Evolutionary conservation across 2,888 invertebrate genomes (phyloP).

Genomic region (Pachycephus smyrnensis): DNA sequence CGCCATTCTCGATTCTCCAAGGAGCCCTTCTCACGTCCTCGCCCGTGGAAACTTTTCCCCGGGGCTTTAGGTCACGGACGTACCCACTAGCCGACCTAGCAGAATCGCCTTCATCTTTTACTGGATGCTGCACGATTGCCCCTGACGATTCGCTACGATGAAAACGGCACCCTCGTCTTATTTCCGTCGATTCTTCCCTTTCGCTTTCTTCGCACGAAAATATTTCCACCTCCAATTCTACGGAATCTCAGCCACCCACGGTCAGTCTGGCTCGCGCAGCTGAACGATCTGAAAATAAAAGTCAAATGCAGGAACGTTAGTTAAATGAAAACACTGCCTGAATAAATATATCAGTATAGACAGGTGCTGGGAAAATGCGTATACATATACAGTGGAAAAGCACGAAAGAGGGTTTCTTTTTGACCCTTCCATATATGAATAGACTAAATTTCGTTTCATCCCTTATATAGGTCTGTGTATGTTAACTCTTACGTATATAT

Average conservation of each 20-base stretch:
- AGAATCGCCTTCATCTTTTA: constrained; percentile 40
- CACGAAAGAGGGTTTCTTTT: neutral
- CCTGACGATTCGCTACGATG: neutral
- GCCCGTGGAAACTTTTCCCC: neutral
- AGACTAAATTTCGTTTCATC: neutral
- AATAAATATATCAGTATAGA: neutral
- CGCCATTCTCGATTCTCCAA: constrained; percentile 23
- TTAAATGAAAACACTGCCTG: neutral
- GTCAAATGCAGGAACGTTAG: neutral
- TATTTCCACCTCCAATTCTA: neutral
- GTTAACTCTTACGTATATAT: neutral
- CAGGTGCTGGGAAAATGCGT: neutral
- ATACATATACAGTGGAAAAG: neutral
- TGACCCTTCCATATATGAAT: neutral
- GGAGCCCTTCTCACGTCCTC: neutral
- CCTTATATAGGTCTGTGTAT: neutral
- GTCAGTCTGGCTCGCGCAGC: neutral
- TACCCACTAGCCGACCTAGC: constrained; percentile 42
- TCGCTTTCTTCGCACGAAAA: no score
- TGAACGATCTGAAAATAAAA: constrained; percentile 2
- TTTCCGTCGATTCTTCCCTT: neutral
- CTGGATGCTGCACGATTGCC: neutral
- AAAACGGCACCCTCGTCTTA: neutral
- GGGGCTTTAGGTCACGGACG: constrained; percentile 51
- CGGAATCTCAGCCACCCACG: neutral